Evolutionary conservation across 2,888 invertebrate species (phyloP).

Genomic region (Acleris cristana): DNA sequence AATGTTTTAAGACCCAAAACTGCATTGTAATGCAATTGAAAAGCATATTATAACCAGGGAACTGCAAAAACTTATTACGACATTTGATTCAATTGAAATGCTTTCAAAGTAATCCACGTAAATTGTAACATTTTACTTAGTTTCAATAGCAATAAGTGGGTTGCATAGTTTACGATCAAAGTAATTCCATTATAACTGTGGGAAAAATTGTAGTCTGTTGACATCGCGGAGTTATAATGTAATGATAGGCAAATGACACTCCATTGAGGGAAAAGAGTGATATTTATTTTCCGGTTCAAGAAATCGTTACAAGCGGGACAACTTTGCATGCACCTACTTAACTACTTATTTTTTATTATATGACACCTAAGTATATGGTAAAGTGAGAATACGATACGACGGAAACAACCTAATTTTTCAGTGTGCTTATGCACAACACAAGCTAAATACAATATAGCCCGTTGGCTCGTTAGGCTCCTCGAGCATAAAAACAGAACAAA

Average conservation of each 20-base stretch:
- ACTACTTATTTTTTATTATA: too few species aligned
- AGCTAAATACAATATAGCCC: too few species aligned
- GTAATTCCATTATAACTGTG: conserved; percentile 40
- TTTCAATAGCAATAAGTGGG: conserved; percentile 45
- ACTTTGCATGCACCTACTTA: too few species aligned
- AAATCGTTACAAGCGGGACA: too few species aligned
- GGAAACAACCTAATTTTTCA: too few species aligned
- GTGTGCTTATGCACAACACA: too few species aligned
- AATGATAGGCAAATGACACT: conserved; percentile 23
- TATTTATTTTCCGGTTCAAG: not conserved
- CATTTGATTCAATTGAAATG: conserved; percentile 22
- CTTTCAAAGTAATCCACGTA: conserved; percentile 34
- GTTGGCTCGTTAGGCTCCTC: too few species aligned
- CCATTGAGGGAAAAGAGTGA: conserved; percentile 1
- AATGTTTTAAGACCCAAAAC: conserved; percentile 11
- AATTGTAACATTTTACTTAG: conserved; percentile 34
- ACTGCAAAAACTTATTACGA: conserved; percentile 39
- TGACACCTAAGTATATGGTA: too few species aligned
- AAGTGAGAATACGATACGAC: too few species aligned
- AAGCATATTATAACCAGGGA: conserved; percentile 47
- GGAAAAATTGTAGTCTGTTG: conserved; percentile 50
- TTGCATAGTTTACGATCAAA: conserved; percentile 48
- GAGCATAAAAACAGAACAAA: too few species aligned
- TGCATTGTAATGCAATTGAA: conserved; percentile 39
- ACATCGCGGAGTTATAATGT: conserved; percentile 36